These are phyloP conservation scores for Anguilla obscura DNA, from an alignment of 2,797 vertebrate genomes.

Conservation along the genomic window DNA sequence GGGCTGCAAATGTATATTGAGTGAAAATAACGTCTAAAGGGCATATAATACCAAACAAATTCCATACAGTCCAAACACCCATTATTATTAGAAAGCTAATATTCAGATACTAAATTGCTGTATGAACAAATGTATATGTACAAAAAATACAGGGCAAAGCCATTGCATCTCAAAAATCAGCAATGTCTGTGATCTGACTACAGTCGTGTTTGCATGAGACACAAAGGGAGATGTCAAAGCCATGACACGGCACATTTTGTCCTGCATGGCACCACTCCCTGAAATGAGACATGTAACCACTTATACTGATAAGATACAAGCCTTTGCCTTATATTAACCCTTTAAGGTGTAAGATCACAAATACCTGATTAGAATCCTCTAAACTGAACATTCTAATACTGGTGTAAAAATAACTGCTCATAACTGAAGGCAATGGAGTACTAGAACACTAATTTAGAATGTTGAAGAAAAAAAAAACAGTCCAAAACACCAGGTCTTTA, in stretches of 20 bases:
- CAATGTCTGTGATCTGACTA: neutral
- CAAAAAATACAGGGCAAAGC: neutral
- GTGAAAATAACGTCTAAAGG: neutral
- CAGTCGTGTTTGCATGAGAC: neutral
- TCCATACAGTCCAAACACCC: neutral
- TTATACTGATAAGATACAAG: constrained; percentile 45
- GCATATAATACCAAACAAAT: neutral
- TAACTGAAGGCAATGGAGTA: no score
- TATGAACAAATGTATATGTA: neutral
- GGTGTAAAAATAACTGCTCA: no score
- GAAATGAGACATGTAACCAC: constrained; percentile 35
- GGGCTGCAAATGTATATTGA: neutral
- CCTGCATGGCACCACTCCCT: neutral
- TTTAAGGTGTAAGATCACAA: neutral
- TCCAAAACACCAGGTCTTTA: no score
- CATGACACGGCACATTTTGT: constrained; percentile 20
- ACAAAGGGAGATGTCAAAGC: constrained; percentile 20
- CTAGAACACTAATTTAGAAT: no score
- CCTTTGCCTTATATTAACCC: neutral
- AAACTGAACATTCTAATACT: neutral
- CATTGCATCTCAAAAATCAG: neutral
- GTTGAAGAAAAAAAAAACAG: no score
- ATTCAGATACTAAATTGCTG: neutral
- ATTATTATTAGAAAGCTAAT: neutral
- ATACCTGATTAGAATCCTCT: neutral